phyloP scores from a whole-genome alignment of 2,113 vertebrate species.

The Phaetusa simplex region DNA sequence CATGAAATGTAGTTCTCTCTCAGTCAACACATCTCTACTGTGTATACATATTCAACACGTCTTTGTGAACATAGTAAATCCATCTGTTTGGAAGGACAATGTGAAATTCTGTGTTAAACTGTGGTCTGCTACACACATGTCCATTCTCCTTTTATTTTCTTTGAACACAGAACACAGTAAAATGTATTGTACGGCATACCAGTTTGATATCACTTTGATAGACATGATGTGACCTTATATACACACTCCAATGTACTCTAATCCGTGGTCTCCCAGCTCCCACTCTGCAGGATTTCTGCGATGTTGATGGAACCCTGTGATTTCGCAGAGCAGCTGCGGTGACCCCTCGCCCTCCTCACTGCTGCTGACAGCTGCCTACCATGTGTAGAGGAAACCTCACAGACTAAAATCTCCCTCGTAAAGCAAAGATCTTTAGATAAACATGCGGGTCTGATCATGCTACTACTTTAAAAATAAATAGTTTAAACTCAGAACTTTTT shows the following conservation, averaged over 20 bases:
- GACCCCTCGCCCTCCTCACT: constrained; percentile 74
- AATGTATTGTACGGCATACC: constrained; percentile 69
- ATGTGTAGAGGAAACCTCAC: constrained; percentile 82
- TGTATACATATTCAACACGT: not conserved
- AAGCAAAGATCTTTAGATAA: constrained; percentile 74
- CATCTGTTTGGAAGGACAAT: constrained; percentile 57
- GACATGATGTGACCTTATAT: constrained; percentile 77
- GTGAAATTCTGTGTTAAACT: constrained; percentile 63
- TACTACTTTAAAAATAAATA: constrained; percentile 71
- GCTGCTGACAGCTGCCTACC: constrained; percentile 83
- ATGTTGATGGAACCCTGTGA: constrained; percentile 81
- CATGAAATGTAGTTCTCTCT: not conserved
- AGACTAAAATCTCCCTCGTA: constrained; percentile 72
- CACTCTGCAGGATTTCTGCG: constrained; percentile 79
- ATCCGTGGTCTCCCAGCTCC: constrained; percentile 77
- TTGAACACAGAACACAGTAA: constrained; percentile 75
- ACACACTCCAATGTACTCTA: constrained; percentile 73
- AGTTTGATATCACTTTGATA: constrained; percentile 76
- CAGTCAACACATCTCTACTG: constrained; percentile 36
- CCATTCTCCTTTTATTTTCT: constrained; percentile 69
- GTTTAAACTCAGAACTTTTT: constrained; percentile 45
- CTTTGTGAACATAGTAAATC: constrained; percentile 51
- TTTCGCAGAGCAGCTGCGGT: constrained; percentile 77
- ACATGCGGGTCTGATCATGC: constrained; percentile 67
- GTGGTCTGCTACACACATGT: constrained; percentile 72